Percentiles rank a stretch among this genome's conserved stretches.
Conservation (phyloP, 2,888 invertebrate species). For the Oscheius onirici region DNA sequence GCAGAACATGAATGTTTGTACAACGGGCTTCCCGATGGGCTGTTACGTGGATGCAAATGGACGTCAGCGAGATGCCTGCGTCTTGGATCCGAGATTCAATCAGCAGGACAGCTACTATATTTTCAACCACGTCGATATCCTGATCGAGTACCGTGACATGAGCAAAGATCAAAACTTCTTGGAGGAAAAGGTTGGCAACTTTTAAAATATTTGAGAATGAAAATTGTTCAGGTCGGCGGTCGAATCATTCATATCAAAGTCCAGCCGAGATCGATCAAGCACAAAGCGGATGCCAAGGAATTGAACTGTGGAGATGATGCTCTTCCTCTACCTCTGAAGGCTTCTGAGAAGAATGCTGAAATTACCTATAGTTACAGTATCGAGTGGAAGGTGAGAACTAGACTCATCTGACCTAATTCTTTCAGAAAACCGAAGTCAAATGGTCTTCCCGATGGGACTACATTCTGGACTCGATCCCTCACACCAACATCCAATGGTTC, state of each 20-base stretch:
- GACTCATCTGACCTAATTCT: background rate
- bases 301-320: slow-evolving; percentile 72
- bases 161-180: slow-evolving; percentile 80
- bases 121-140: slow-evolving; percentile 83
- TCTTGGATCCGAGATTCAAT: slow-evolving; percentile 71
- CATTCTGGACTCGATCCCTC: slow-evolving; percentile 95
- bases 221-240: slow-evolving; percentile 78
- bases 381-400: slow-evolving; percentile 78
- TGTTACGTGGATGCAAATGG: slow-evolving; percentile 82
- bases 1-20: slow-evolving; percentile 77
- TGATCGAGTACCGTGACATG: slow-evolving; percentile 88
- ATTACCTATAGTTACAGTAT: slow-evolving; percentile 89
- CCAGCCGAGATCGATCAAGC: slow-evolving; percentile 73
- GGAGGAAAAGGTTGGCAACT: slow-evolving; percentile 76
- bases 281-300: slow-evolving; percentile 46
- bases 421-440: slow-evolving; percentile 77
- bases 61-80: slow-evolving; percentile 75
- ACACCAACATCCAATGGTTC: slow-evolving; percentile 78
- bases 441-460: slow-evolving; percentile 99
- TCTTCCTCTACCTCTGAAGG: slow-evolving; percentile 81
- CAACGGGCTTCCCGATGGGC: slow-evolving; percentile 96
- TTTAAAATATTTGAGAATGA: slow-evolving; percentile 74
- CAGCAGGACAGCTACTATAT: background rate
- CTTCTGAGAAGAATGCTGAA: slow-evolving; percentile 72
- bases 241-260: slow-evolving; percentile 80